Evolutionary conservation across 2,888 invertebrate species (phyloP).

Genomic region (Lepeophtheirus nordmannii): DNA sequence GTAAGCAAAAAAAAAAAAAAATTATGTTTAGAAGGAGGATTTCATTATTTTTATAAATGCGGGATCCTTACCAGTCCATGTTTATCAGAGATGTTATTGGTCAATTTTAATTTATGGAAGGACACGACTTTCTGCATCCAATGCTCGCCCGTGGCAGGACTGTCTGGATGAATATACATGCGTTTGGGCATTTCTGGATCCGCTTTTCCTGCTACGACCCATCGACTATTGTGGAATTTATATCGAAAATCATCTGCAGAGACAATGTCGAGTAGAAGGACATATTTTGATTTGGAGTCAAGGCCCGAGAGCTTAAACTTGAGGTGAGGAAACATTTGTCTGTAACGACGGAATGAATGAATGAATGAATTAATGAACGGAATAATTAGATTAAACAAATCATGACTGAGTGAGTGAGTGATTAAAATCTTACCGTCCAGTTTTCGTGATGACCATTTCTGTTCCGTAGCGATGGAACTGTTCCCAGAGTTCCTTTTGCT

Average conservation of each 20-base stretch:
- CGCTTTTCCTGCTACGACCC: conserved; percentile 97
- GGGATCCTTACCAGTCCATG: conserved; percentile 86
- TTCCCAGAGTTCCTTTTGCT: conserved; percentile 97
- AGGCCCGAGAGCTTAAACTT: conserved; percentile 94
- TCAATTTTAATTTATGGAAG: conserved; percentile 95
- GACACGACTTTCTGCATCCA: conserved; percentile 99
- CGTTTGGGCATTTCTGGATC: conserved; percentile 97
- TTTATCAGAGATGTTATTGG: conserved; percentile 98
- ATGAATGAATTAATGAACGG: neutral
- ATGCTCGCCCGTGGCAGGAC: conserved; percentile 86
- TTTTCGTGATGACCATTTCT: conserved; percentile 99
- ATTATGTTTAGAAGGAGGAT: neutral
- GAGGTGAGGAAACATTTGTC: conserved; percentile 99
- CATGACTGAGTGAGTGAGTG: neutral
- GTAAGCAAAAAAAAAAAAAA: conserved; percentile 39
- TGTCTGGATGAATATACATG: conserved; percentile 97
- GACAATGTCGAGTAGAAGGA: conserved; percentile 92
- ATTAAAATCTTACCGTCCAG: conserved; percentile 94
- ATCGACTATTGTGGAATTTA: conserved; percentile 92
- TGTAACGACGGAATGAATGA: conserved; percentile 36
- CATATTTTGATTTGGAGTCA: conserved; percentile 97
- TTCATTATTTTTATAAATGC: neutral
- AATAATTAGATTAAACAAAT: neutral
- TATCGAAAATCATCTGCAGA: conserved; percentile 96
- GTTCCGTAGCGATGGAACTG: conserved; percentile 96